These are phyloP conservation scores for Apolygus lucorum DNA, from an alignment of 1,140 invertebrate species.

Conservation along the genomic window DNA sequence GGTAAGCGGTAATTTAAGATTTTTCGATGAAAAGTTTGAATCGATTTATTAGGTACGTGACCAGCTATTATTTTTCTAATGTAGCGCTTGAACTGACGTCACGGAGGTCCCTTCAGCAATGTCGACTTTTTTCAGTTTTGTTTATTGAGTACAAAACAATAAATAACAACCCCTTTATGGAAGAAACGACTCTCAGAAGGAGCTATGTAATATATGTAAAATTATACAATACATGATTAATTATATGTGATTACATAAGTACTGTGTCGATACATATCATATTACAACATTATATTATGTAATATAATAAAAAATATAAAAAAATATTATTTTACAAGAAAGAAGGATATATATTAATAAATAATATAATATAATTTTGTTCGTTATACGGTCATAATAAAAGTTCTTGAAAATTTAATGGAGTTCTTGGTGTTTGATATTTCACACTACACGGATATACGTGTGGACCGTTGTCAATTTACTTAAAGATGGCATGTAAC, in stretches of 20 bases:
- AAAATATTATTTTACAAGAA: slow-evolving; percentile 17
- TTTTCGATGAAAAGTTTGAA: background rate
- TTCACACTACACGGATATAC: background rate
- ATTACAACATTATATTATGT: slow-evolving; percentile 17
- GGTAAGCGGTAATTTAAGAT: background rate
- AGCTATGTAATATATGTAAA: slow-evolving; percentile 28
- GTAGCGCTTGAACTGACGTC: slow-evolving; percentile 7
- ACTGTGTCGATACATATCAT: slow-evolving; percentile 29
- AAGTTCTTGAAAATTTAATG: background rate
- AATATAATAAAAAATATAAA: slow-evolving; percentile 20
- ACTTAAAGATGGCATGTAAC: no score
- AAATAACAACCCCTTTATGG: background rate
- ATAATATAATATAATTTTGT: slow-evolving; percentile 11
- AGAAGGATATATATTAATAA: slow-evolving; percentile 7
- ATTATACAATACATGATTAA: slow-evolving; percentile 7
- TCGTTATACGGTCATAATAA: slow-evolving; percentile 8
- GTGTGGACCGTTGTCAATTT: background rate
- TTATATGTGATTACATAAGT: slow-evolving; percentile 24
- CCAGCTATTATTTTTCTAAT: slow-evolving; percentile 7
- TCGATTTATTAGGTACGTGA: background rate
- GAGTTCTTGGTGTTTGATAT: background rate
- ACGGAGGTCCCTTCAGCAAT: slow-evolving; percentile 11
- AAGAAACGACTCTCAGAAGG: slow-evolving; percentile 1
- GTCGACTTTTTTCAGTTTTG: no score
- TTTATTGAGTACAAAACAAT: background rate